These are phyloP conservation scores for Lepas anatifera DNA, from an alignment of 2,888 invertebrate species.

Conservation along the genomic window DNA sequence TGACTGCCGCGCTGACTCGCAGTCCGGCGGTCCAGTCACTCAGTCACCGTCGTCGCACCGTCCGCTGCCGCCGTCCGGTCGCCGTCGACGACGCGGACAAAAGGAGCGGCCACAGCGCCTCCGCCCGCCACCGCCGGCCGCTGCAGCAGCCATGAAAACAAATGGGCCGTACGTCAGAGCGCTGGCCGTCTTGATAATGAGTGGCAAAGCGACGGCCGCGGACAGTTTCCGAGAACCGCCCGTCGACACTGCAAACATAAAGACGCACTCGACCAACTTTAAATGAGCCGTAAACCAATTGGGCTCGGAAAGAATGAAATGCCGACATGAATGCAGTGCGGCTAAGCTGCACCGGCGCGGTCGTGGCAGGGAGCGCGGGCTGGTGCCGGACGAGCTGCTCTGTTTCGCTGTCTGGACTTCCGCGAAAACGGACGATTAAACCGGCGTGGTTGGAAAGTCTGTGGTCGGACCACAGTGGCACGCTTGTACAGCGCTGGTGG, in stretches of 20 bases:
- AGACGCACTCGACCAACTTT: neutral
- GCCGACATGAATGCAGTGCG: conserved; percentile 7
- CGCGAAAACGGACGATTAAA: no score
- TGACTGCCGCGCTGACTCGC: no score
- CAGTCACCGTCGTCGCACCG: no score
- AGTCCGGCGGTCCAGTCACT: no score
- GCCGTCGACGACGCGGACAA: neutral
- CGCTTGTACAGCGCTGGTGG: no score
- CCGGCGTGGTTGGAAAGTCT: no score
- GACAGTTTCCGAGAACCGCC: neutral
- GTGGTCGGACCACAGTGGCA: no score
- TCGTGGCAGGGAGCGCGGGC: no score
- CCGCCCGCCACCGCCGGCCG: neutral
- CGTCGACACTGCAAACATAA: neutral
- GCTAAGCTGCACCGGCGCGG: no score
- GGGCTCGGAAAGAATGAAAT: neutral
- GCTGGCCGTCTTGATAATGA: neutral
- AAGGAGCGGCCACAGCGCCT: neutral
- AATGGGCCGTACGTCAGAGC: neutral
- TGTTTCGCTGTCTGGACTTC: no score
- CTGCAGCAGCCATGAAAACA: neutral
- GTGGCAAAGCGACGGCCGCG: neutral
- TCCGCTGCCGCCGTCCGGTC: no score
- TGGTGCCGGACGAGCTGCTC: no score
- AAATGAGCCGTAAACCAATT: conserved; percentile 3